Conservation (phyloP, 2,797 vertebrate genomes). For the Peromyscus nudipes region DNA sequence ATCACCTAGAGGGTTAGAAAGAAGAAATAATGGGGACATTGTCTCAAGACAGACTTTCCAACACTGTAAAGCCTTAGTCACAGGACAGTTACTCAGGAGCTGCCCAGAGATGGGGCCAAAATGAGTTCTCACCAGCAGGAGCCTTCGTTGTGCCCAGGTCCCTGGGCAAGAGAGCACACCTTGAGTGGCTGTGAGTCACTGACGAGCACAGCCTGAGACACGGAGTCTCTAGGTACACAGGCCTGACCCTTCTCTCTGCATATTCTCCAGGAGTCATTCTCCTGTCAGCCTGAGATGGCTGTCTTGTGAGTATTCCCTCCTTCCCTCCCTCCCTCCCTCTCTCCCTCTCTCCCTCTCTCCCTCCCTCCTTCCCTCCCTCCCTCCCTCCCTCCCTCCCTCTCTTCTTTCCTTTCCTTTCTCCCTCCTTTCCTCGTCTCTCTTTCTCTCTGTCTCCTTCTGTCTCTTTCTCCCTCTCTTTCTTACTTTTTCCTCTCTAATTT, state of each 20-base stretch:
- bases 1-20: background rate
- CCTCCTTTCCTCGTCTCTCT: background rate
- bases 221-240: background rate
- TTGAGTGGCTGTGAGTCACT: background rate
- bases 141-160: background rate
- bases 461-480: no score
- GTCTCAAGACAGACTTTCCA: background rate
- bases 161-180: background rate
- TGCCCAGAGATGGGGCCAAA: background rate
- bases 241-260: background rate
- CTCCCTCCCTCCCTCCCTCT: no score
- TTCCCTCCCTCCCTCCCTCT: background rate
- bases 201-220: background rate
- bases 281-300: background rate
- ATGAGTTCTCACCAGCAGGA: background rate
- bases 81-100: background rate
- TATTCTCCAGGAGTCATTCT: background rate
- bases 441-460: no score
- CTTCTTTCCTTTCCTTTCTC: background rate
- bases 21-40: background rate
- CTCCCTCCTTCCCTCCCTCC: no score
- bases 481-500: background rate
- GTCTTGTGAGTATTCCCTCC: background rate
- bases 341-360: no score
- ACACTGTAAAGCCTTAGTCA: background rate